Conservation (phyloP, 1,140 invertebrate genomes). For the Drosophila repletoides region DNA sequence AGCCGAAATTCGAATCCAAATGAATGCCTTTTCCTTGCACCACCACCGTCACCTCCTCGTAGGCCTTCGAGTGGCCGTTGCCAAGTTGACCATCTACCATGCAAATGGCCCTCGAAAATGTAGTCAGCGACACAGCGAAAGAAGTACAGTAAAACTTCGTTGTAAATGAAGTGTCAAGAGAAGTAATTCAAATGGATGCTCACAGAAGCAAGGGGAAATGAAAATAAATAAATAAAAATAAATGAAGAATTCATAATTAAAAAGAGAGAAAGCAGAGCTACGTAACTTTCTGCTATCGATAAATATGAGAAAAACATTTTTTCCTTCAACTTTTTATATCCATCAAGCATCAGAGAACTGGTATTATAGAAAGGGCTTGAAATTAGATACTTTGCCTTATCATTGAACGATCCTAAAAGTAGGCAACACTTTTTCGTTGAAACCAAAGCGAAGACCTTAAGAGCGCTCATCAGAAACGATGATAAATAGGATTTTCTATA, state of each 20-base stretch:
- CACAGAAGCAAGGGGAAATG: not conserved
- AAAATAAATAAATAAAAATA: slow-evolving; percentile 1
- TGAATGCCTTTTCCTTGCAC: not conserved
- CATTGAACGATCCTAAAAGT: too few species aligned
- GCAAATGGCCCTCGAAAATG: slow-evolving; percentile 20
- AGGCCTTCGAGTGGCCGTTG: slow-evolving; percentile 39
- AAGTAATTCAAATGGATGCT: slow-evolving; percentile 8
- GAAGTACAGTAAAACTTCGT: slow-evolving; percentile 40
- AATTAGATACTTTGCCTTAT: too few species aligned
- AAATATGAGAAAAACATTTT: too few species aligned
- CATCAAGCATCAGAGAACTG: too few species aligned
- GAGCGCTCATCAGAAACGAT: too few species aligned
- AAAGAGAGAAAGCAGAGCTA: not conserved
- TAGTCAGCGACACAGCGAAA: not conserved
- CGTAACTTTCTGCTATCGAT: too few species aligned
- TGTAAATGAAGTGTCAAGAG: slow-evolving; percentile 26
- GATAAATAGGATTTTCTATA: too few species aligned
- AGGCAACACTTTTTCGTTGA: too few species aligned
- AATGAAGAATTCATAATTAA: not conserved
- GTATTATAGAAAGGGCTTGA: too few species aligned
- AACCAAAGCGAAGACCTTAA: too few species aligned
- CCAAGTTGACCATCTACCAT: slow-evolving; percentile 47
- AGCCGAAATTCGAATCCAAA: slow-evolving; percentile 32
- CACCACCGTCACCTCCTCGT: too few species aligned
- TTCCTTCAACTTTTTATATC: too few species aligned